Evolutionary conservation across 2,113 vertebrate species (phyloP).

Genomic region (Passer montanus): DNA sequence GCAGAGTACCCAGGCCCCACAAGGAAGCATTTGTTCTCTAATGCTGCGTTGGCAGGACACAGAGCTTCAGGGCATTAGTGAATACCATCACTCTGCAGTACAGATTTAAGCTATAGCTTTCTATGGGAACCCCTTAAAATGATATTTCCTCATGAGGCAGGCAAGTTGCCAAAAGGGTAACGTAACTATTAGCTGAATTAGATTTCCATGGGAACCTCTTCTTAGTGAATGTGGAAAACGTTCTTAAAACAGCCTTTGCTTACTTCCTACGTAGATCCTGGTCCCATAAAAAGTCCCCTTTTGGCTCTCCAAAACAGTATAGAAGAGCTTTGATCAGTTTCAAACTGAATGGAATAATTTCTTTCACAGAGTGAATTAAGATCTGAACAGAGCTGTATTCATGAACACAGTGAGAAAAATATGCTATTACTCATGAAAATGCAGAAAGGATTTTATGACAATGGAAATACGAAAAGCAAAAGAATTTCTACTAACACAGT

Average conservation of each 20-base stretch:
- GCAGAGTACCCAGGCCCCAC: neutral
- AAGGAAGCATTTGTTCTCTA: neutral
- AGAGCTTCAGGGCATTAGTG: neutral
- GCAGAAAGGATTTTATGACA: neutral
- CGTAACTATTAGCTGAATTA: slow-evolving; percentile 14
- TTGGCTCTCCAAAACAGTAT: neutral
- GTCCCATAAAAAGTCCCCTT: neutral
- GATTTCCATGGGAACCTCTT: slow-evolving; percentile 40
- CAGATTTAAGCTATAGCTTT: neutral
- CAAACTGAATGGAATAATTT: neutral
- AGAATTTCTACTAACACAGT: neutral
- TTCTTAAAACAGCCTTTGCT: slow-evolving; percentile 10
- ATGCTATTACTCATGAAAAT: neutral
- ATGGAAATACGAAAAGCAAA: neutral
- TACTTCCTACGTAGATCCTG: neutral
- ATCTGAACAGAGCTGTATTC: neutral
- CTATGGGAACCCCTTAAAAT: neutral
- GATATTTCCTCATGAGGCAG: neutral
- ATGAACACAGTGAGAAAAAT: neutral
- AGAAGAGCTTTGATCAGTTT: slow-evolving; percentile 24
- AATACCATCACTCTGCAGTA: neutral
- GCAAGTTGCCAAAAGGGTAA: slow-evolving; percentile 1
- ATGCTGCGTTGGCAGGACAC: neutral
- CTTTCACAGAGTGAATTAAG: neutral
- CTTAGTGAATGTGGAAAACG: neutral